These are phyloP conservation scores for Puffinus mauretanicus DNA, from an alignment of 2,113 vertebrate genomes.

Conservation along the genomic window DNA sequence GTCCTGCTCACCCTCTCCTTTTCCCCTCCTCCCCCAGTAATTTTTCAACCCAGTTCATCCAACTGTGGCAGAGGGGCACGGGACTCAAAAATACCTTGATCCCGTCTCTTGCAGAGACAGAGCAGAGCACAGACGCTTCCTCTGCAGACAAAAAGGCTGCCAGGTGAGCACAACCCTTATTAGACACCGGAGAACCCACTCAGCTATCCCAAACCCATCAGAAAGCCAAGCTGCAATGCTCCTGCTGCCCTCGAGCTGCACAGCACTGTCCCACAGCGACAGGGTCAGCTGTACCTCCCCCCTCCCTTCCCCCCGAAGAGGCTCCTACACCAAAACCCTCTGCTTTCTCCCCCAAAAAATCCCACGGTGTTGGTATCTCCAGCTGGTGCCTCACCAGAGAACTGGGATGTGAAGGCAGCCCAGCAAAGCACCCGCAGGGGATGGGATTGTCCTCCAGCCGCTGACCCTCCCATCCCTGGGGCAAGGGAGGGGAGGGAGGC, in stretches of 20 bases:
- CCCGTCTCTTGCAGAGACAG: fast-evolving
- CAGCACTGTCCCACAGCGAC: fast-evolving
- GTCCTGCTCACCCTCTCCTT: neutral
- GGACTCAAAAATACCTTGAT: fast-evolving
- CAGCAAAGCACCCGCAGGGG: neutral
- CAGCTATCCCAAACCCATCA: neutral
- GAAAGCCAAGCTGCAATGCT: fast-evolving
- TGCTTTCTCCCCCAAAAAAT: neutral
- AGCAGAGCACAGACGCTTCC: neutral
- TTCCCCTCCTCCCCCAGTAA: neutral
- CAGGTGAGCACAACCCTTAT: neutral
- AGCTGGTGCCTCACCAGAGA: neutral
- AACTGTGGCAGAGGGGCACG: neutral
- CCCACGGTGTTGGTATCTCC: fast-evolving
- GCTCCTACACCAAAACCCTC: neutral
- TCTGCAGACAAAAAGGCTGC: neutral
- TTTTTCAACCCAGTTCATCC: neutral
- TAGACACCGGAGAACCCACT: neutral
- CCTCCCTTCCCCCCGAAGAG: neutral
- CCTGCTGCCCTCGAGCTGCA: neutral
- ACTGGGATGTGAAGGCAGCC: neutral
- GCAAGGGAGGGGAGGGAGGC: neutral
- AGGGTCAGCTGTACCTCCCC: fast-evolving
- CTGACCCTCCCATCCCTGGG: neutral
- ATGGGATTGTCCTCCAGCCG: neutral